A percentile compares a stretch with the other conserved stretches of the same genome.
Evolutionary conservation across 2,797 vertebrate genomes (phyloP).

Genomic region (Gallinago solitaria): DNA sequence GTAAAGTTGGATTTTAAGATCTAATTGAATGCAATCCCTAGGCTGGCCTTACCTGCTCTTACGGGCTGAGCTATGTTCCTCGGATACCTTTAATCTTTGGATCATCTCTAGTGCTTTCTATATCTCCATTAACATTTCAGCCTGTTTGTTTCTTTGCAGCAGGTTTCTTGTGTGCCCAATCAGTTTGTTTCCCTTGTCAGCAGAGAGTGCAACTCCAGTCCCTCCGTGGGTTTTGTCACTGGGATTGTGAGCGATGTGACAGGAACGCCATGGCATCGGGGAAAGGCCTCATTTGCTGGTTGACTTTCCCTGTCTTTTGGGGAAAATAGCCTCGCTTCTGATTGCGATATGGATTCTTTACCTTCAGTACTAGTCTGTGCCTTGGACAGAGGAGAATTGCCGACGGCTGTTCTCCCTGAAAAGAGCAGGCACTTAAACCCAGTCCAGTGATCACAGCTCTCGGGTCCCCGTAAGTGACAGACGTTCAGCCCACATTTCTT

Average conservation of each 20-base stretch:
- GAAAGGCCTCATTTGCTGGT: neutral
- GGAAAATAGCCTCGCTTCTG: neutral
- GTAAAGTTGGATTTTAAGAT: neutral
- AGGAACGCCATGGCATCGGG: fast-evolving
- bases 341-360: neutral
- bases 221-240: neutral
- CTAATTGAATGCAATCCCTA: neutral
- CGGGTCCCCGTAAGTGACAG: neutral
- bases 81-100: neutral
- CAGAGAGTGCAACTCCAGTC: neutral
- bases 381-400: neutral
- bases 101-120: neutral
- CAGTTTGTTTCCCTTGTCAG: neutral
- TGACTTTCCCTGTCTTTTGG: neutral
- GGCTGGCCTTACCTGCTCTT: neutral
- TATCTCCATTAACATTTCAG: neutral
- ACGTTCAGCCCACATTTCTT: neutral
- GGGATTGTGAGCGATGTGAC: neutral
- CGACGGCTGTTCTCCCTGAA: neutral
- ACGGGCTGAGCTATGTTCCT: neutral
- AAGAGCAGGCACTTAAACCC: neutral
- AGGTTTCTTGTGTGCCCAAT: neutral
- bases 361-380: neutral
- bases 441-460: neutral
- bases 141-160: neutral